Base-by-base conservation (phyloP, 2,797 vertebrate genomes). In the Chaetophractus vellerosus region DNA sequence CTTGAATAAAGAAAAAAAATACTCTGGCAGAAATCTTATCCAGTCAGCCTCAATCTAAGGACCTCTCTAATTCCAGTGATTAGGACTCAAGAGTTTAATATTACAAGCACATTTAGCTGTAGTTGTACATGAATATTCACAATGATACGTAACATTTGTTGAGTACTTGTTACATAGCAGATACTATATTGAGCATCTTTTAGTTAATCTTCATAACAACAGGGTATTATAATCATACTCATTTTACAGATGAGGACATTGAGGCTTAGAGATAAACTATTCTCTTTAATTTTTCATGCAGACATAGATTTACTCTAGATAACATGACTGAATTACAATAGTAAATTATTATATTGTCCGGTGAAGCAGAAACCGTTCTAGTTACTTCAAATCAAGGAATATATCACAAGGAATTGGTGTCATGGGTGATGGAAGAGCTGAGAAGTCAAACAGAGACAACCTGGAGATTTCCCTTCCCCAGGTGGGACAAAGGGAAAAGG, bases 171-270 rank as follows among this genome's bases (percentile, higher is more conserved):
- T 45, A 45, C 10, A 45, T 10, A 45, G 45, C 45, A 45, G 45
- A 45, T 45, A 45, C 45, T 45, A 45, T 45, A 45, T 45, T 78
- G 52, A 88, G 52, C 24, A 52, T 87, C 19, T 66, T 48, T 92
- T 16, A 41, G 75, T 83, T 82, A 88, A 89, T 76, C 89, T 92
- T 86, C 64, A 71, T 28, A 68, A 82, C 59, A 90, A 79, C 31
- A 24, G 71, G 48, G 21, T 21, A 59, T 85, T 87, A 81, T 80
- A 81, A 90, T 90, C 68, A 72, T 36, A 45, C 45, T 45, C 45
- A 45, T 45, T 45, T 45, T 45, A 45, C 21, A 24, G 19, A 78
- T 50, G 24, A 81, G 55, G 76, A 82, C 33, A 71, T 26, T 48
- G 16, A 52, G 16, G 12, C 16, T 52, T 16, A 78, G 76, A 88